Conservation (phyloP, 2,888 invertebrate species). For the Zaprionus obscuricornis region DNA sequence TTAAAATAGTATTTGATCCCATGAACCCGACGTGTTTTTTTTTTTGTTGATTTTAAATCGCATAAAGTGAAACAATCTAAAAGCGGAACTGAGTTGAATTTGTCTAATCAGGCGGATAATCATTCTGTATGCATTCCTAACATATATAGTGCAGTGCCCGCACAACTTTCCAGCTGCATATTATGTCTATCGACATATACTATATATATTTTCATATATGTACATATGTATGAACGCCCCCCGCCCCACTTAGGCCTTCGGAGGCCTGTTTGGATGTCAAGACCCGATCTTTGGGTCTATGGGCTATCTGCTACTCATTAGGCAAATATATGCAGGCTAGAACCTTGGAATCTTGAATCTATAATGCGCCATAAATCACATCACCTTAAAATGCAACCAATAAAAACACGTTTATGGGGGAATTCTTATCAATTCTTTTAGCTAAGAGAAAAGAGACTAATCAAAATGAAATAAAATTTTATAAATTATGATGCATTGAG, state of each 20-base stretch:
- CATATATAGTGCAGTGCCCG: neutral
- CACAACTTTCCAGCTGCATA: neutral
- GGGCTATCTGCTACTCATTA: constrained; percentile 44
- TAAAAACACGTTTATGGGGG: constrained; percentile 2
- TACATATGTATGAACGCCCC: neutral
- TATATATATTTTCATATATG: neutral
- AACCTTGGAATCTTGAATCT: constrained; percentile 25
- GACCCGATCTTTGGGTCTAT: constrained; percentile 19
- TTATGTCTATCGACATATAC: neutral
- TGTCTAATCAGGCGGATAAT: constrained; percentile 30
- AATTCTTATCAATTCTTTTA: constrained; percentile 30
- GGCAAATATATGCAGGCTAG: constrained; percentile 29
- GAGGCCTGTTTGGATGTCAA: neutral
- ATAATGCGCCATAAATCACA: constrained; percentile 37
- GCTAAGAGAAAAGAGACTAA: neutral
- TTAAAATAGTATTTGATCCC: constrained; percentile 37
- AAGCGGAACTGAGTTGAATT: constrained; percentile 45
- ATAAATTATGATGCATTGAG: neutral
- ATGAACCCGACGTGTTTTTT: constrained; percentile 6
- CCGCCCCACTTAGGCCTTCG: no score
- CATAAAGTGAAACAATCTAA: constrained; percentile 23
- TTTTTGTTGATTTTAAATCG: constrained; percentile 12
- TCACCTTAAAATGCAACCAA: constrained; percentile 9
- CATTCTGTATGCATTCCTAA: constrained; percentile 8
- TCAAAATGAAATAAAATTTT: neutral